A percentile compares a stretch with the other conserved stretches of the same genome.
Evolutionary conservation across 2,113 vertebrate species (phyloP).

Genomic region (Agapornis roseicollis): DNA sequence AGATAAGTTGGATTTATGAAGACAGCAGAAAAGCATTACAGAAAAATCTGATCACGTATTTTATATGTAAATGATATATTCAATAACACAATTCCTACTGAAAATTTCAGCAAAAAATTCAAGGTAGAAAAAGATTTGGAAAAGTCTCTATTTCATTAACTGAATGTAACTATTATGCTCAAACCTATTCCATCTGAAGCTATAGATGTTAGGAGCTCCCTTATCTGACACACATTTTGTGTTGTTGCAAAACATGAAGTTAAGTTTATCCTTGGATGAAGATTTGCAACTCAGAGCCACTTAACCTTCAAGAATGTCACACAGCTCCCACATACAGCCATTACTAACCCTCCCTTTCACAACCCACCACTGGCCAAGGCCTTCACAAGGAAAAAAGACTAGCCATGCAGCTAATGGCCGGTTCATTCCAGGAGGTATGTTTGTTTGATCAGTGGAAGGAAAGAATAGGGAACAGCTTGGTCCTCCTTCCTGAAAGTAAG

Average conservation of each 20-base stretch:
- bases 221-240: background rate
- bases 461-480: background rate
- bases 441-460: background rate
- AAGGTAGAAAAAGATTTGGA: background rate
- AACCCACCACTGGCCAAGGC: background rate
- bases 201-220: background rate
- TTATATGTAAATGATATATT: background rate
- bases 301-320: background rate
- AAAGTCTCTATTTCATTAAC: background rate
- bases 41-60: background rate
- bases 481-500: background rate
- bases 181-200: background rate
- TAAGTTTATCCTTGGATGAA: background rate
- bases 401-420: background rate
- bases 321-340: background rate
- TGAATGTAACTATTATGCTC: background rate
- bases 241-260: background rate
- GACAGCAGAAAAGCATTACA: background rate
- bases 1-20: background rate
- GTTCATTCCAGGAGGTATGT: background rate
- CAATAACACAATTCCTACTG: background rate
- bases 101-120: background rate
- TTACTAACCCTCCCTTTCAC: background rate
- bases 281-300: background rate
- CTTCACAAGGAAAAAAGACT: background rate